Evolutionary conservation across 2,888 invertebrate genomes (phyloP).

Genomic region (Patella pellucida): DNA sequence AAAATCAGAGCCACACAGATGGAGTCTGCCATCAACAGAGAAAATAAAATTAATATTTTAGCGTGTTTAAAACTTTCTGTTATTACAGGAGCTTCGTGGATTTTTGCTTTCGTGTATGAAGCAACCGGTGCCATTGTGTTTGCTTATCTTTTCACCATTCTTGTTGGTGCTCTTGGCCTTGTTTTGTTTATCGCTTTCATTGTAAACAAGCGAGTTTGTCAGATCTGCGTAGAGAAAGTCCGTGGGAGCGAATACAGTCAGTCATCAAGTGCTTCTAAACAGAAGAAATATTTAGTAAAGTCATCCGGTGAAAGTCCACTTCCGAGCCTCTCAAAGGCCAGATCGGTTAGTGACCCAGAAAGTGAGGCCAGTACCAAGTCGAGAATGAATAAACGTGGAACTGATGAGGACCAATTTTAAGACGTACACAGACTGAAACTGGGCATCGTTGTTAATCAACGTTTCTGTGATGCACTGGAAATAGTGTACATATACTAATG

Average conservation of each 20-base stretch:
- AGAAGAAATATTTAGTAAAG: neutral
- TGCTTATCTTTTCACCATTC: neutral
- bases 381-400: neutral
- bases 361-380: neutral
- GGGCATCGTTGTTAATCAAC: no score
- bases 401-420: no score
- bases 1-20: neutral
- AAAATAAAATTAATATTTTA: conserved; percentile 4
- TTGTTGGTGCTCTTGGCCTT: neutral
- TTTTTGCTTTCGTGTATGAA: neutral
- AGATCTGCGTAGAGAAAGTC: neutral
- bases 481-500: no score
- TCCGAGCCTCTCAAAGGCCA: neutral
- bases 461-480: no score
- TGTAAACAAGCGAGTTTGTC: neutral
- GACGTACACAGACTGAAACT: no score
- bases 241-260: neutral
- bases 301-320: neutral
- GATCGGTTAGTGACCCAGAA: neutral
- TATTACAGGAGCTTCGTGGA: neutral
- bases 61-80: conserved; percentile 5
- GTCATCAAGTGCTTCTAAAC: neutral
- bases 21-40: neutral
- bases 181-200: neutral
- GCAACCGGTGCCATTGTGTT: neutral